phyloP scores from a whole-genome alignment of 30 jellyfish, hydroid and myxozoan genomes.

The Hydractinia echinata region DNA sequence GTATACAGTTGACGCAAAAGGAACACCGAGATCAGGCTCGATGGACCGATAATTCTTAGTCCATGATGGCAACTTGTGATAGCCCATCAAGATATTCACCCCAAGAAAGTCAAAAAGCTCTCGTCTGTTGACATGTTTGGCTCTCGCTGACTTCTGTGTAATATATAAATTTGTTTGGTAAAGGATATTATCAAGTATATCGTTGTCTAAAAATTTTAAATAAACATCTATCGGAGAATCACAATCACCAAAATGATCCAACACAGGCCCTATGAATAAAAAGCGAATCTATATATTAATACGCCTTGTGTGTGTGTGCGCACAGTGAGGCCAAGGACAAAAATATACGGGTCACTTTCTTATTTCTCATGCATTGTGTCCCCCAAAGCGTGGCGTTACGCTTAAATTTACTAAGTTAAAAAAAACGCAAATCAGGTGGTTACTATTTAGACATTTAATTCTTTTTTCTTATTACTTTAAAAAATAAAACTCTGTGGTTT shows the following conservation, averaged over 20 bases:
- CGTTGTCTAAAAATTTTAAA: constrained; percentile 43
- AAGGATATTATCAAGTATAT: constrained; percentile 29
- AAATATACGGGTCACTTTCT: no score
- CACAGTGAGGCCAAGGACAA: no score
- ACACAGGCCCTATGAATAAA: constrained; percentile 54
- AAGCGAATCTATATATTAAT: no score
- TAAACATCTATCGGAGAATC: constrained; percentile 13
- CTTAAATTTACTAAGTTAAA: no score
- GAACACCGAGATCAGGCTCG: constrained; percentile 65
- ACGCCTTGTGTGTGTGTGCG: no score
- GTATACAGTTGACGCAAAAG: constrained; percentile 41
- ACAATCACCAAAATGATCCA: constrained; percentile 41
- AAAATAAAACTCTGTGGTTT: no score
- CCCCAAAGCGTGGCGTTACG: no score
- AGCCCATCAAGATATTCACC: constrained; percentile 49
- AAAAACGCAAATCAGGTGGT: no score
- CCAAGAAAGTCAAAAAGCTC: constrained; percentile 56
- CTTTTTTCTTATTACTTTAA: no score
- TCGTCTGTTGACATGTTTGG: constrained; percentile 8
- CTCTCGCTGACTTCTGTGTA: constrained; percentile 23
- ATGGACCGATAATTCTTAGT: constrained; percentile 40
- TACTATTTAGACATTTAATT: no score
- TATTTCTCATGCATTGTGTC: no score
- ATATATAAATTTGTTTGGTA: constrained; percentile 51
- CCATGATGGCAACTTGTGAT: constrained; percentile 52